phyloP scores from a whole-genome alignment of 1,140 invertebrate species.

The Drosophila yakuba region DNA sequence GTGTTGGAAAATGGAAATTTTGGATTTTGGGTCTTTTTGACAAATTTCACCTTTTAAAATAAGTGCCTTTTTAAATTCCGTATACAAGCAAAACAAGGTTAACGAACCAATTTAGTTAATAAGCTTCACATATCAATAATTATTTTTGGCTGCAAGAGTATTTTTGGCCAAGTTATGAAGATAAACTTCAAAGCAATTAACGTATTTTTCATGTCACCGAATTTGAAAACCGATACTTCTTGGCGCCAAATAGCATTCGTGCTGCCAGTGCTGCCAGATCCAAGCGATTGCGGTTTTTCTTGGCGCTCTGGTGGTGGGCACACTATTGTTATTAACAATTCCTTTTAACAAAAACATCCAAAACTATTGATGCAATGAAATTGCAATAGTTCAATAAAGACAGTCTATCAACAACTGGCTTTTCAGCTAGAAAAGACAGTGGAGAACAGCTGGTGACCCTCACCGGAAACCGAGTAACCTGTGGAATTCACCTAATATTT shows the following conservation, averaged over 20 bases:
- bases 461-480: background rate
- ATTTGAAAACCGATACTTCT: background rate
- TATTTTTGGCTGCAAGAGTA: too few species aligned
- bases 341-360: background rate
- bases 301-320: background rate
- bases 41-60: too few species aligned
- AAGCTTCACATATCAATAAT: too few species aligned
- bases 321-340: background rate
- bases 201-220: too few species aligned
- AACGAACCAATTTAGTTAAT: too few species aligned
- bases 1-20: too few species aligned
- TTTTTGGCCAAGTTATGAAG: too few species aligned
- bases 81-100: too few species aligned
- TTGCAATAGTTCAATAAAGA: background rate
- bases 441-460: background rate
- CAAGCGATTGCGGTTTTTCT: background rate
- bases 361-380: background rate
- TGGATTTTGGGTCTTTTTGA: too few species aligned
- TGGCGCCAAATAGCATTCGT: background rate
- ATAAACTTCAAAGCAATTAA: too few species aligned
- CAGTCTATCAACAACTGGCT: background rate
- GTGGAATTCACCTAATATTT: background rate
- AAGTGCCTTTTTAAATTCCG: too few species aligned
- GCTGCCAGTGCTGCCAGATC: background rate
- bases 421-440: background rate